These are phyloP conservation scores for Semicossyphus pulcher DNA, from an alignment of 2,113 vertebrate genomes.

Conservation along the genomic window DNA sequence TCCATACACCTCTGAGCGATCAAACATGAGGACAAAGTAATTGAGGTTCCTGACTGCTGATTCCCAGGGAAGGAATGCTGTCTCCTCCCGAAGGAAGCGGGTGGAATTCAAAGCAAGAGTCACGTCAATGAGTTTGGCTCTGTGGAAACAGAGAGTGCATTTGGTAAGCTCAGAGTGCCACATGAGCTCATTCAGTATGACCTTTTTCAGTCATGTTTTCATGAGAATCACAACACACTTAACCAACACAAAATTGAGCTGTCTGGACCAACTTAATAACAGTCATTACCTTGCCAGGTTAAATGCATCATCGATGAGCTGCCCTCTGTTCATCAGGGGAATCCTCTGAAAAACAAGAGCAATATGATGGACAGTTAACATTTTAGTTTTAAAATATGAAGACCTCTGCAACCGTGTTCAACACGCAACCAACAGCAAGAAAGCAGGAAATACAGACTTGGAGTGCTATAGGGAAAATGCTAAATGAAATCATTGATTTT, in stretches of 20 bases:
- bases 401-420: neutral
- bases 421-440: neutral
- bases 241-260: neutral
- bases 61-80: slow-evolving; percentile 87
- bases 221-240: neutral
- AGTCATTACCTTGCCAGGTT: slow-evolving; percentile 86
- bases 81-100: slow-evolving; percentile 83
- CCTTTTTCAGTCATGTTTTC: neutral
- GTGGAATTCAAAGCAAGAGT: slow-evolving; percentile 88
- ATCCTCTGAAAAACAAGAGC: slow-evolving; percentile 79
- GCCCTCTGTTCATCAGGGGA: slow-evolving; percentile 90
- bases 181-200: neutral
- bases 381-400: neutral
- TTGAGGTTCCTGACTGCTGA: slow-evolving; percentile 83
- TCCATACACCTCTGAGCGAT: slow-evolving; percentile 90
- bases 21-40: slow-evolving; percentile 91
- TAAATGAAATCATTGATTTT: too few species aligned
- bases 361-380: neutral
- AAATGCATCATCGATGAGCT: slow-evolving; percentile 92
- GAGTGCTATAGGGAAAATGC: neutral
- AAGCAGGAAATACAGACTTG: neutral
- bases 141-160: slow-evolving; percentile 56
- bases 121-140: slow-evolving; percentile 79
- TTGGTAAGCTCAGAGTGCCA: too few species aligned
- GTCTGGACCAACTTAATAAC: neutral